A percentile compares a stretch with the other conserved stretches of the same genome.
Conservation (phyloP, 2,113 vertebrate species). For the Lamprologus callipterus region DNA sequence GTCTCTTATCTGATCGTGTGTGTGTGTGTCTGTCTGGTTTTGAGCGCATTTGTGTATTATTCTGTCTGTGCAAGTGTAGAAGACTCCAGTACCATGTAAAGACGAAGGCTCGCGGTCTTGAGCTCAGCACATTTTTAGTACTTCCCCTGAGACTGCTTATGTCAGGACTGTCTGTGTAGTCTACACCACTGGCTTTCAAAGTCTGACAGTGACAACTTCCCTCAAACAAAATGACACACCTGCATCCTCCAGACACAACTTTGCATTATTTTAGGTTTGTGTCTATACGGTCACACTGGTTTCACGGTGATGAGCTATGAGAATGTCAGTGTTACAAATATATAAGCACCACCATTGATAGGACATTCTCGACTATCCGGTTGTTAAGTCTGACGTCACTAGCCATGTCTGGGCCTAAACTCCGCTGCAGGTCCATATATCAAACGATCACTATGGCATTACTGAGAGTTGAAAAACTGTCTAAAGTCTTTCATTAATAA, state of each 20-base stretch:
- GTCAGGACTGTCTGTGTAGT: neutral
- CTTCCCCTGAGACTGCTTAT: constrained; percentile 14
- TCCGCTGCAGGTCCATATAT: no score
- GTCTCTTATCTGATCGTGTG: neutral
- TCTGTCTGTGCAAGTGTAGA: neutral
- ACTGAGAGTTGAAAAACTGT: no score
- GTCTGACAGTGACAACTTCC: neutral
- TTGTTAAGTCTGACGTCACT: no score
- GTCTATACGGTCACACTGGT: neutral
- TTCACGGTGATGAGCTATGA: neutral
- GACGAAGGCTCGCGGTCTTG: neutral
- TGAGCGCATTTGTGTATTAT: neutral
- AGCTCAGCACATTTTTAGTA: neutral
- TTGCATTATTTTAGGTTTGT: neutral
- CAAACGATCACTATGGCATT: no score
- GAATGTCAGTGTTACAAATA: neutral
- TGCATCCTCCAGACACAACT: neutral
- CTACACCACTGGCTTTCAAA: neutral
- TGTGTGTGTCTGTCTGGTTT: neutral
- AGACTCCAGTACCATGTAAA: neutral
- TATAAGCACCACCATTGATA: neutral
- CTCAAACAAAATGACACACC: neutral
- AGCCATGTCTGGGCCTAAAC: no score
- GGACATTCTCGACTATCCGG: neutral
- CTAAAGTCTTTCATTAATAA: no score